Evolutionary conservation across 2,888 invertebrate species (phyloP), one percentile per base, ranked within the genome.

Genomic region (Cheilosia pagana): DNA sequence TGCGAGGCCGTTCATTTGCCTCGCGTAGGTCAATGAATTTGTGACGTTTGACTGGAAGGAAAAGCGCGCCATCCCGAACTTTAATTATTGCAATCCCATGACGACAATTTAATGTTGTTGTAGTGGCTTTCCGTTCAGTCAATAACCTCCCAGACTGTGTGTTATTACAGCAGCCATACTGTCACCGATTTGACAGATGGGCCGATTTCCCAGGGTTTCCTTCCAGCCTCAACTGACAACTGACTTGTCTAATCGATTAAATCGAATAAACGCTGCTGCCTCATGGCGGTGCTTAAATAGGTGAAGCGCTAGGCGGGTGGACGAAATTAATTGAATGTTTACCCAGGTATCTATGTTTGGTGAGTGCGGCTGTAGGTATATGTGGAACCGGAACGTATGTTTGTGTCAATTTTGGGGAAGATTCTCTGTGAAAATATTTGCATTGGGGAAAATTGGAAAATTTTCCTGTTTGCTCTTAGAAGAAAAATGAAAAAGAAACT

Each of bases 311-410:
- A 12, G 50, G 8, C 8, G 45, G 19, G 23, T 50, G 43, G 39
- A 39, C n/a, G 31, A 48, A 74, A 85, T 85, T 85, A 85, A 85
- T 85, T 81, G 85, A 76, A 79, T 81, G 71, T 85, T 85, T 81
- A 81, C 81, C 53, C 60, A 31, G 25, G 79, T 21, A 43, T 45
- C 43, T 52, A 41, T 35, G 25, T 45, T 48, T 23, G 52, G 53
- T 65, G 67, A 50, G 16, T 31, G 5, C 10, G 3, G 39, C 41
- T 21, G 21, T 25, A 10, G 25, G 60, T 60, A 28, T 25, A 10
- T 35, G 60, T 60, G 25, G 10, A 16, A 52, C 10, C 6, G 10
- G 5, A 16, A 8, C 16, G 25, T 5, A 41, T 60, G 41, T 55
- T 25, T 63, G 63, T 65, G 52, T 78, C 78, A 63, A 78, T 71